phyloP scores from a whole-genome alignment of 1,140 invertebrate species.

The Amphibalanus amphitrite region DNA sequence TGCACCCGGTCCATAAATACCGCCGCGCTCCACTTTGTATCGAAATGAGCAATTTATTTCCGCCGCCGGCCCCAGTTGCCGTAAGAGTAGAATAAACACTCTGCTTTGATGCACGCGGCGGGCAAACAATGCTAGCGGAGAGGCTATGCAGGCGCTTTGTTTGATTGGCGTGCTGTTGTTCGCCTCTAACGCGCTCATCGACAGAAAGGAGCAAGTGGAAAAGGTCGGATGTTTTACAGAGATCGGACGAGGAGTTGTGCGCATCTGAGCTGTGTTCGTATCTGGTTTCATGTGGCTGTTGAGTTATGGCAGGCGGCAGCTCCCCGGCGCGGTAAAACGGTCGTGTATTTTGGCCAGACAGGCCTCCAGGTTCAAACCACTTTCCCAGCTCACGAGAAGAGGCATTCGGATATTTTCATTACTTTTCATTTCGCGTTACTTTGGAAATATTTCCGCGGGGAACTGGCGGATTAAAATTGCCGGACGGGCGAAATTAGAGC shows the following conservation, averaged over 20 bases:
- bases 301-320: too few species aligned
- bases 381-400: not conserved
- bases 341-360: too few species aligned
- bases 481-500: not conserved
- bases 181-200: too few species aligned
- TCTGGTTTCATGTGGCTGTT: too few species aligned
- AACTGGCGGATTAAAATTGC: not conserved
- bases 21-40: not conserved
- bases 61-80: not conserved
- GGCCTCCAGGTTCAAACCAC: not conserved
- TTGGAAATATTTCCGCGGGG: not conserved
- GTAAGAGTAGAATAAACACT: not conserved
- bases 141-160: not conserved
- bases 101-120: not conserved
- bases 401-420: conserved; percentile 1
- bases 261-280: too few species aligned
- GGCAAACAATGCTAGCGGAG: not conserved
- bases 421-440: not conserved
- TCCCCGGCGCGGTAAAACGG: too few species aligned
- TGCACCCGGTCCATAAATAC: not conserved
- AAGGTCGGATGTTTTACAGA: too few species aligned
- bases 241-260: too few species aligned
- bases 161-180: not conserved
- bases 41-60: not conserved
- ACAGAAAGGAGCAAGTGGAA: too few species aligned